Conservation (phyloP, 2,888 invertebrate genomes). For the Helicoverpa assulta region DNA sequence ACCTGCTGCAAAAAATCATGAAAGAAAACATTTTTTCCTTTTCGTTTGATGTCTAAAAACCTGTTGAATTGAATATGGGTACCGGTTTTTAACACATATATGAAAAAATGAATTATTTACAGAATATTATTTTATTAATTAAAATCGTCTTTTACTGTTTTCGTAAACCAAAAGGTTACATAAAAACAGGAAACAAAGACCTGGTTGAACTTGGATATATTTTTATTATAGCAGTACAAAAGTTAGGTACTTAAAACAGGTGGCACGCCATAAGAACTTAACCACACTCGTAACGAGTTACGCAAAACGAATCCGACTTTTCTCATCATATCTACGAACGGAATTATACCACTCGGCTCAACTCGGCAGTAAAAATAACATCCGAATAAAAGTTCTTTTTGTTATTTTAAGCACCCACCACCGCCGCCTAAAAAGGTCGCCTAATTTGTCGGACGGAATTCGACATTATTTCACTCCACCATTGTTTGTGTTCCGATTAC, state of each 20-base stretch:
- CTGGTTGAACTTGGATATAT: neutral
- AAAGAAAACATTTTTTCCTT: slow-evolving; percentile 20
- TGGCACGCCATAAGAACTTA: slow-evolving; percentile 40
- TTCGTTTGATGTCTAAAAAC: neutral
- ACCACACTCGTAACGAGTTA: slow-evolving; percentile 56
- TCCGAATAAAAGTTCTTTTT: slow-evolving; percentile 76
- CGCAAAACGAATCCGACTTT: slow-evolving; percentile 59
- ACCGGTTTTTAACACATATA: too few relatives aligned
- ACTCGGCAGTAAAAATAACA: slow-evolving; percentile 66
- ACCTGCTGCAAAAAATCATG: slow-evolving; percentile 3
- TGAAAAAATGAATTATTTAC: too few relatives aligned
- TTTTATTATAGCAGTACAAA: slow-evolving; percentile 16
- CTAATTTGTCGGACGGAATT: slow-evolving; percentile 89
- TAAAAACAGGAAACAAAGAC: slow-evolving; percentile 24
- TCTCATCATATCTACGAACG: slow-evolving; percentile 58
- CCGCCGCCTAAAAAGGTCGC: slow-evolving; percentile 82
- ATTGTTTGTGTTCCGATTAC: slow-evolving; percentile 89
- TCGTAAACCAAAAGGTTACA: neutral
- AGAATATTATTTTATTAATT: too few relatives aligned
- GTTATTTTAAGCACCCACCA: slow-evolving; percentile 80
- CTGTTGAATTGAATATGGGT: slow-evolving; percentile 18
- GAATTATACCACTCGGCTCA: slow-evolving; percentile 57
- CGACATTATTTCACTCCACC: slow-evolving; percentile 85
- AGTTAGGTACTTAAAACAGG: slow-evolving; percentile 35
- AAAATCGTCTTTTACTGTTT: too few relatives aligned